These are phyloP conservation scores for Centroberyx gerrardi DNA, from an alignment of 2,797 vertebrate species.

Conservation along the genomic window DNA sequence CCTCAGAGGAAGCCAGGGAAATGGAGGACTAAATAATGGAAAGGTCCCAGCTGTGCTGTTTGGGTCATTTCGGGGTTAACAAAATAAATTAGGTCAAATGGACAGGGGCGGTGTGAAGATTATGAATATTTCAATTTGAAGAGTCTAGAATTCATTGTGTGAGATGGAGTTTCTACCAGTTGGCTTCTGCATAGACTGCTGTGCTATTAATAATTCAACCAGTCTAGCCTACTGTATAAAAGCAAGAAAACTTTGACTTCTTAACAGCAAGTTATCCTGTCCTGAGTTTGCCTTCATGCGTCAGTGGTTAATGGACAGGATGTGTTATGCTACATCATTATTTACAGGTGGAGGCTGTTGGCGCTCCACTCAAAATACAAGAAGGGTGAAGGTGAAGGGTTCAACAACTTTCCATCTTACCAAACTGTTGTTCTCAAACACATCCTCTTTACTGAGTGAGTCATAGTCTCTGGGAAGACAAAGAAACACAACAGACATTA, in stretches of 20 bases:
- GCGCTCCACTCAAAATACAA: neutral
- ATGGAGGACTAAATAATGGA: slow-evolving; percentile 67
- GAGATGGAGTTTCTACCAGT: neutral
- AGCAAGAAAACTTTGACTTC: slow-evolving; percentile 10
- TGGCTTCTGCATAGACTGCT: slow-evolving; percentile 19
- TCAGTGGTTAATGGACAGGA: slow-evolving; percentile 35
- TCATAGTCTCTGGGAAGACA: slow-evolving; percentile 91
- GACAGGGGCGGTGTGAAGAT: slow-evolving; percentile 29
- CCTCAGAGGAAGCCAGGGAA: slow-evolving; percentile 58
- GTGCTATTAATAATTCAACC: slow-evolving; percentile 24
- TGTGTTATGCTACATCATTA: slow-evolving; percentile 26
- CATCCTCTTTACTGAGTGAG: slow-evolving; percentile 92
- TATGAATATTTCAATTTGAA: neutral
- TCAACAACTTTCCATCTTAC: slow-evolving; percentile 83
- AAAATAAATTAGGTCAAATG: slow-evolving; percentile 66
- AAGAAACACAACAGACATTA: slow-evolving; percentile 32
- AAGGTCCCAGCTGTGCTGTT: slow-evolving; percentile 43
- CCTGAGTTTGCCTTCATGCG: neutral
- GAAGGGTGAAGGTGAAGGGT: slow-evolving; percentile 14
- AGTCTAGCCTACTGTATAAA: slow-evolving; percentile 13
- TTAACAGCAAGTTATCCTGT: too few relatives aligned
- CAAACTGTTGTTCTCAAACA: slow-evolving; percentile 96
- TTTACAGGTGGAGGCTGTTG: slow-evolving; percentile 2
- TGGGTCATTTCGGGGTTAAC: slow-evolving; percentile 39
- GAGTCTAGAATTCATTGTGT: neutral